phyloP scores from a whole-genome alignment of 2,797 vertebrate species.

The Sphaeramia orbicularis region DNA sequence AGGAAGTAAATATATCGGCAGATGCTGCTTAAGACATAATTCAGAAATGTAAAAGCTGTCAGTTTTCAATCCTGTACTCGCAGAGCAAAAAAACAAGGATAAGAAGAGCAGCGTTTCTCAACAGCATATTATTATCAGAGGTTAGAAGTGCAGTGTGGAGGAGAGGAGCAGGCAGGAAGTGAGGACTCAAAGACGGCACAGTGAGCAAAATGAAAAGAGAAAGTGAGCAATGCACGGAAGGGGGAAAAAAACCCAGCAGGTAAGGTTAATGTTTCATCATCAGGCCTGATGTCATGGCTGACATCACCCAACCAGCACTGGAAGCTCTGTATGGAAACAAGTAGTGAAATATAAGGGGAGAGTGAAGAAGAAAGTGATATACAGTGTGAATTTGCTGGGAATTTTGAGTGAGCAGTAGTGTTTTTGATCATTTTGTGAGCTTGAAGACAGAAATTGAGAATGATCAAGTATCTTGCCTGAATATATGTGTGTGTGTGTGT shows the following conservation, averaged over 20 bases:
- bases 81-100: background rate
- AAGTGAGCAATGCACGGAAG: slow-evolving; percentile 2
- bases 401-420: background rate
- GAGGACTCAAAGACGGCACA: background rate
- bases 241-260: slow-evolving; percentile 1
- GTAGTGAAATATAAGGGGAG: background rate
- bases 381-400: background rate
- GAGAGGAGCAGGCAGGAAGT: slow-evolving; percentile 12
- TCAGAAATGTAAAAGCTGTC: no score
- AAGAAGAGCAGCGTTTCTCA: background rate
- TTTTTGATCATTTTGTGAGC: slow-evolving; percentile 19
- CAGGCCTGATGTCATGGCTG: background rate
- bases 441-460: slow-evolving; percentile 22
- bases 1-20: no score
- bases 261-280: background rate
- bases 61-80: background rate
- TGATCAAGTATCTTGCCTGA: slow-evolving; percentile 24
- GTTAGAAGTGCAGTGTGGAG: background rate
- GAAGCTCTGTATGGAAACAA: background rate
- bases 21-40: no score
- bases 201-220: background rate
- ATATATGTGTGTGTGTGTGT: slow-evolving; percentile 29
- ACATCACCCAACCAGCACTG: background rate
- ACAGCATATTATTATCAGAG: background rate
- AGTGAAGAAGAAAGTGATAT: background rate